phyloP scores from a whole-genome alignment of 2,797 vertebrate genomes.

The Ceryle rudis region DNA sequence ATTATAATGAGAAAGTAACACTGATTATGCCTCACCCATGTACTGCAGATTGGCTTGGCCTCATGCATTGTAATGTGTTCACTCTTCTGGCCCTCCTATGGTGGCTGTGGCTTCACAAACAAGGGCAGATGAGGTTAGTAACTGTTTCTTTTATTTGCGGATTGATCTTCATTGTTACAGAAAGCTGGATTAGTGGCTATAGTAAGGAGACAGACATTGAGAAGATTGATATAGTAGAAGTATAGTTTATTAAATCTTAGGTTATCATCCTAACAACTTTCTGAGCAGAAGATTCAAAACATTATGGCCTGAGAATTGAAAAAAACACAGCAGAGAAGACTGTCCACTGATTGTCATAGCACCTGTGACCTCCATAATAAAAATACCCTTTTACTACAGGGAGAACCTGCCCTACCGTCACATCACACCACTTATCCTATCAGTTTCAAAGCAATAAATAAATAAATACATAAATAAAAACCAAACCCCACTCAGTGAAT shows the following conservation, averaged over 20 bases:
- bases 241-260: background rate
- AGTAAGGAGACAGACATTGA: background rate
- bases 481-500: no score
- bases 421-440: background rate
- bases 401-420: background rate
- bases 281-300: background rate
- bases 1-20: conserved; percentile 3
- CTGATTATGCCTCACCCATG: background rate
- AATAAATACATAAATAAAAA: no score
- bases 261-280: background rate
- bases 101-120: fast-evolving
- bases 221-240: background rate
- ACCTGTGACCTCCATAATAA: background rate
- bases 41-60: background rate
- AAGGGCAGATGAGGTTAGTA: fast-evolving
- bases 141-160: background rate
- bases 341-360: background rate
- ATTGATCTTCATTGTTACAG: fast-evolving
- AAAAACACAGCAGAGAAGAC: fast-evolving
- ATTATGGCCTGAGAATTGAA: background rate
- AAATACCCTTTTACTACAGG: background rate
- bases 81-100: fast-evolving
- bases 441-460: background rate
- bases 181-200: background rate
- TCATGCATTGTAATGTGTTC: background rate